phyloP scores from a whole-genome alignment of 2,888 invertebrate species.

The Lasius platythorax region DNA sequence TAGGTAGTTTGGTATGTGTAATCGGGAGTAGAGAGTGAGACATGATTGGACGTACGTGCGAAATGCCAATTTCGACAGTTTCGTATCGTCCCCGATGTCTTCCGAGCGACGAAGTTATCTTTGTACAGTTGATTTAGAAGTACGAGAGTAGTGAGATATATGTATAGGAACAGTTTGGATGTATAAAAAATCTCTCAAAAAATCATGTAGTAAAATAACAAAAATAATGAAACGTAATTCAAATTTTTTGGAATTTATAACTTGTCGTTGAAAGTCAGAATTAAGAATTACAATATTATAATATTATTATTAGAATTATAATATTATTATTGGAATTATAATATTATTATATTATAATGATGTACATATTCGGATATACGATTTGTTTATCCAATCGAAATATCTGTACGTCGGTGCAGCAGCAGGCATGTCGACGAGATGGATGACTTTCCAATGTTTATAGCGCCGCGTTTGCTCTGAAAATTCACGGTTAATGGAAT shows the following conservation, averaged over 20 bases:
- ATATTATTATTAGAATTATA: too few relatives aligned
- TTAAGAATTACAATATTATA: too few relatives aligned
- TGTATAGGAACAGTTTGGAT: neutral
- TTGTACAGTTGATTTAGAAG: neutral
- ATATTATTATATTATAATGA: neutral
- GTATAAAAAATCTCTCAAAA: neutral
- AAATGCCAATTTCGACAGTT: slow-evolving; percentile 30
- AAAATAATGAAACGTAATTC: neutral
- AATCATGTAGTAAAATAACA: neutral
- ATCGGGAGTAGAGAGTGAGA: slow-evolving; percentile 1
- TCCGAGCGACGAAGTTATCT: neutral
- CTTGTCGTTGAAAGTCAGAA: neutral
- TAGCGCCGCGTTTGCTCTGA: neutral
- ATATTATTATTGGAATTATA: too few relatives aligned
- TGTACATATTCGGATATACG: neutral
- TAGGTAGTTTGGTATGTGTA: slow-evolving; percentile 20
- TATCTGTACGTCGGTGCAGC: neutral
- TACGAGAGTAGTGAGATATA: too few relatives aligned
- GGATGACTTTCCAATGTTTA: slow-evolving; percentile 34
- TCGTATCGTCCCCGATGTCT: neutral
- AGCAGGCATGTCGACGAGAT: slow-evolving; percentile 21
- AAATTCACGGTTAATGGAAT: slow-evolving; percentile 47
- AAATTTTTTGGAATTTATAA: neutral
- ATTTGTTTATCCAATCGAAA: neutral
- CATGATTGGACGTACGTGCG: neutral